Percentiles rank a stretch among this genome's conserved stretches.
Evolutionary conservation across 2,113 vertebrate species (phyloP).

Genomic region (Montifringilla adamsi): DNA sequence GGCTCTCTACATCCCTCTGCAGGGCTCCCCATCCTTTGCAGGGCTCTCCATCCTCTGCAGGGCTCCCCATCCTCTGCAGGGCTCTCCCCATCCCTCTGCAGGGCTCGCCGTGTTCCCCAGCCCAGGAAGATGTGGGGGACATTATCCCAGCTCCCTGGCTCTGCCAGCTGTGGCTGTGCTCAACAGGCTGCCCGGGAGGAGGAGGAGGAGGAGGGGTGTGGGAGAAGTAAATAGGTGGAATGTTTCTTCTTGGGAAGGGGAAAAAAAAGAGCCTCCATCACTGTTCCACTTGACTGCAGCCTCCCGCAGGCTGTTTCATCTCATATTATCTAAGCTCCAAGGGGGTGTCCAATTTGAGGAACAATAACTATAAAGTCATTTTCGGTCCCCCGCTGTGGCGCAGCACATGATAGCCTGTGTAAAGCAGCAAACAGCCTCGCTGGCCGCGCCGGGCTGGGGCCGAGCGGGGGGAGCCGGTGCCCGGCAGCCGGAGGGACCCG

Average conservation of each 20-base stretch:
- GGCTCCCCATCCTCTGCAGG: no score
- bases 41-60: no score
- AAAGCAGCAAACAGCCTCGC: neutral
- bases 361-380: constrained; percentile 68
- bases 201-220: neutral
- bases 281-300: constrained; percentile 38
- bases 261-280: neutral
- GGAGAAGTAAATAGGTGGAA: constrained; percentile 1
- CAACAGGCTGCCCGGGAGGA: neutral
- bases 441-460: neutral
- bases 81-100: no score
- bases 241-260: neutral
- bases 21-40: no score
- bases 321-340: constrained; percentile 60
- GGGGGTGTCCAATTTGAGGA: constrained; percentile 68
- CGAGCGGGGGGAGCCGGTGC: neutral
- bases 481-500: neutral
- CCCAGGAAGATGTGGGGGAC: neutral
- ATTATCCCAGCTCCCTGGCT: neutral
- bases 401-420: constrained; percentile 22
- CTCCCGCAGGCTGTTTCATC: constrained; percentile 64
- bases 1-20: no score
- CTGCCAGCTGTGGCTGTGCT: neutral
- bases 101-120: neutral
- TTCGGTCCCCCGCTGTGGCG: constrained; percentile 36